Conservation (phyloP, 2,797 vertebrate species). For the Heliangelus exortis region DNA sequence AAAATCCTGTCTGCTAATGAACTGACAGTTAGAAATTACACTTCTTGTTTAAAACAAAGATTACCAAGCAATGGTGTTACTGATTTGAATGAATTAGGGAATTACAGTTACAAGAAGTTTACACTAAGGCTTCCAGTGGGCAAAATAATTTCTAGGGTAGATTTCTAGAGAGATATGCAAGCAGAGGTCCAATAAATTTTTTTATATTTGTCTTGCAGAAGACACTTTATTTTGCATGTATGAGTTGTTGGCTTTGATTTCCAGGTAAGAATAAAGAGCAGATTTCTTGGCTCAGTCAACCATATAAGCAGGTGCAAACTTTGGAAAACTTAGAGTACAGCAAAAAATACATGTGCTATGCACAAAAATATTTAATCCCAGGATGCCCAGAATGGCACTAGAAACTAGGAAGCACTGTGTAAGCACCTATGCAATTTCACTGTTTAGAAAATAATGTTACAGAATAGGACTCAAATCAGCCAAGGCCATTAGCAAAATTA, state of each 20-base stretch:
- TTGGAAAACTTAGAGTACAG: background rate
- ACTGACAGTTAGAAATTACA: background rate
- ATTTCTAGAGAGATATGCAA: background rate
- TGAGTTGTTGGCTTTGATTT: background rate
- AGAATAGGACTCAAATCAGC: background rate
- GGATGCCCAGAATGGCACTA: background rate
- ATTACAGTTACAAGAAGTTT: background rate
- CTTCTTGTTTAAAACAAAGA: background rate
- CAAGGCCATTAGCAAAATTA: background rate
- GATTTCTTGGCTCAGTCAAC: background rate
- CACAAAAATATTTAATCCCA: background rate
- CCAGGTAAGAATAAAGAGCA: background rate
- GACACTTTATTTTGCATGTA: background rate
- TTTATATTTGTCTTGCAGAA: background rate
- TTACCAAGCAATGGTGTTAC: background rate
- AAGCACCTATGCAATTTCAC: background rate
- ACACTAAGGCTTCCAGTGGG: background rate
- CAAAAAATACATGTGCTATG: background rate
- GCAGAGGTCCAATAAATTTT: background rate
- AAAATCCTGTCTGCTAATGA: background rate
- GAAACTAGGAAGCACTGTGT: background rate
- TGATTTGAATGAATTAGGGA: background rate
- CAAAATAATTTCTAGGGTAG: background rate
- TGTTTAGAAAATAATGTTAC: background rate
- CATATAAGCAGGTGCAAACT: background rate